Conservation (phyloP, 1,140 invertebrate genomes). For the Cydia fagiglandana region DNA sequence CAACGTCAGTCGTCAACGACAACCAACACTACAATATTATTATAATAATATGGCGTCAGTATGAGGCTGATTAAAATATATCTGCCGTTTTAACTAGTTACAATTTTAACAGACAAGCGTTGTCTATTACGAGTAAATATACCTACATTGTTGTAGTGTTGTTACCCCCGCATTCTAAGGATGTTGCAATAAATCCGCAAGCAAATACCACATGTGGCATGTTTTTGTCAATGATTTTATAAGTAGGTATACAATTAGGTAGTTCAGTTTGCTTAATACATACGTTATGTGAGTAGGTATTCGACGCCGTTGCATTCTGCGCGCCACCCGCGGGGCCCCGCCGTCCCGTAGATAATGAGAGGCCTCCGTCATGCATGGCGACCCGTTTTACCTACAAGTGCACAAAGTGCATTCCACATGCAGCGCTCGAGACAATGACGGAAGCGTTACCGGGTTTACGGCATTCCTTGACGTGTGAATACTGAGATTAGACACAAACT, state of each 20-base stretch:
- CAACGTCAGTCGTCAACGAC: too few species aligned
- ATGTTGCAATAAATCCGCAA: too few species aligned
- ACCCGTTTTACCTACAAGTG: slow-evolving; percentile 53
- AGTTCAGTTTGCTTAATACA: background rate
- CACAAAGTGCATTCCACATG: slow-evolving; percentile 52
- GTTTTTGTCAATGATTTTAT: background rate
- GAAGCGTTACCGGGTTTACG: slow-evolving; percentile 24
- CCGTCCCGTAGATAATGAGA: slow-evolving; percentile 68
- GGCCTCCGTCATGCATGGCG: slow-evolving; percentile 53
- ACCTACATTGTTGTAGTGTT: too few species aligned
- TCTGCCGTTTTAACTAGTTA: too few species aligned
- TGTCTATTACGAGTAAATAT: too few species aligned
- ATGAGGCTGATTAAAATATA: too few species aligned
- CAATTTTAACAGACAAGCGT: too few species aligned
- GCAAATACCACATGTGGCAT: background rate
- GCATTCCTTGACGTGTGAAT: slow-evolving; percentile 14
- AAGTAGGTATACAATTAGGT: background rate
- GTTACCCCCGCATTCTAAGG: too few species aligned
- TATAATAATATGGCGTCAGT: too few species aligned
- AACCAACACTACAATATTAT: too few species aligned
- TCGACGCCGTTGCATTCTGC: slow-evolving; percentile 42
- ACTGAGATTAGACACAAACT: background rate
- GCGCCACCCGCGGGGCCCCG: slow-evolving; percentile 69
- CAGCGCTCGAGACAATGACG: slow-evolving; percentile 36
- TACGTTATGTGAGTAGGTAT: slow-evolving; percentile 35